These are phyloP conservation scores for Choristoneura rosaceana DNA, from an alignment of 2,888 invertebrate genomes.

Conservation along the genomic window DNA sequence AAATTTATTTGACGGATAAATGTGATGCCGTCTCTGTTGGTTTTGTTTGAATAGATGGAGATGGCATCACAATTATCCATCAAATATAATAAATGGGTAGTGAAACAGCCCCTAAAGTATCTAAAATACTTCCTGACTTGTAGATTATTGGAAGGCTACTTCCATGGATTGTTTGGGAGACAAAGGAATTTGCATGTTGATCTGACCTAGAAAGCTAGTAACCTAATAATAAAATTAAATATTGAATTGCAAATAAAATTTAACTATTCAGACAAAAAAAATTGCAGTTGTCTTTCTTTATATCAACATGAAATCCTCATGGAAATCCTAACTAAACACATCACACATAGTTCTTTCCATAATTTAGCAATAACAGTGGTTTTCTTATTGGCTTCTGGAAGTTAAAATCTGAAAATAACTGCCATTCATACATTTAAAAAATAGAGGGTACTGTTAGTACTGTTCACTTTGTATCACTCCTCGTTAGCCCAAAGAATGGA, in stretches of 20 bases:
- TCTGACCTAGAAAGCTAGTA: slow-evolving; percentile 1
- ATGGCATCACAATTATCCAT: too few species aligned
- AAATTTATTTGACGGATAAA: too few species aligned
- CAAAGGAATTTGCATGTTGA: slow-evolving; percentile 14
- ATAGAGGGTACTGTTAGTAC: slow-evolving; percentile 21
- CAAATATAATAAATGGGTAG: too few species aligned
- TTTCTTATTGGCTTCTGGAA: not conserved
- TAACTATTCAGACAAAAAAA: not conserved
- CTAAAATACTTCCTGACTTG: not conserved
- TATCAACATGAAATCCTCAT: not conserved
- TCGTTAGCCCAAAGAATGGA: slow-evolving; percentile 31
- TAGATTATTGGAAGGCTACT: not conserved
- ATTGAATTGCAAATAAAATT: not conserved
- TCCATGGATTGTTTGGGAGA: not conserved
- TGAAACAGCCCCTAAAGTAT: not conserved
- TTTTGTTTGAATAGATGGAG: too few species aligned
- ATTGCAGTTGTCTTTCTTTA: not conserved
- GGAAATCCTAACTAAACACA: not conserved
- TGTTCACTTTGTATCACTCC: slow-evolving; percentile 22
- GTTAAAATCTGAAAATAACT: slow-evolving; percentile 19
- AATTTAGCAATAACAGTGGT: not conserved
- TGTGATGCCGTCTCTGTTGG: too few species aligned
- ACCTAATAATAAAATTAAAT: not conserved
- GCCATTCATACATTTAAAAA: slow-evolving; percentile 15
- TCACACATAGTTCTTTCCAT: not conserved